These are phyloP conservation scores for Spilogale gracilis DNA, from an alignment of 2,113 vertebrate species.

Conservation along the genomic window DNA sequence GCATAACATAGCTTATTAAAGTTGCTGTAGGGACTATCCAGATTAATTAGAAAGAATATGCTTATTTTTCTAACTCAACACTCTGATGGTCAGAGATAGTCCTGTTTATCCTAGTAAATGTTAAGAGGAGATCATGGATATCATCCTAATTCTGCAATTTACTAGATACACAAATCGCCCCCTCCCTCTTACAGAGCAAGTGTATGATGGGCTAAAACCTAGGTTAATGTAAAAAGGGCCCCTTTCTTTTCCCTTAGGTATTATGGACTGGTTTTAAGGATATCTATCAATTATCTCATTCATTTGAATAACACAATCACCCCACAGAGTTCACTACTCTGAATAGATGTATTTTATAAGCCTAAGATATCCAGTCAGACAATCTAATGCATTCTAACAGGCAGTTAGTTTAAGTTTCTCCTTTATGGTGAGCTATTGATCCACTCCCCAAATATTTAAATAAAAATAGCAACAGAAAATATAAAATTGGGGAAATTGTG, in stretches of 20 bases:
- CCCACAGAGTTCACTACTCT: not conserved
- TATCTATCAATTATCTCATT: not conserved
- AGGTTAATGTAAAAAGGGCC: not conserved
- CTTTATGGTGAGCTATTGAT: not conserved
- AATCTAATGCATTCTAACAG: not conserved
- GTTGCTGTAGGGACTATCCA: conserved; percentile 61
- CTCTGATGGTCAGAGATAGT: conserved; percentile 63
- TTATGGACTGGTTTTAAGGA: not conserved
- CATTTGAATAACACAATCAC: not conserved
- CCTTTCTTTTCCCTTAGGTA: not conserved
- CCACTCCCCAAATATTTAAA: not conserved
- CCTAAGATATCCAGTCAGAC: not conserved
- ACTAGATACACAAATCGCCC: not conserved
- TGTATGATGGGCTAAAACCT: not conserved
- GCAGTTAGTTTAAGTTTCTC: not conserved
- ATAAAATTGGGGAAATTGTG: not conserved
- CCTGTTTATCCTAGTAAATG: conserved; percentile 29
- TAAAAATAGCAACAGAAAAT: not conserved
- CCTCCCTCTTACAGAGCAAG: not conserved
- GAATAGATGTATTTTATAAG: not conserved
- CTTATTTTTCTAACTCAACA: conserved; percentile 69
- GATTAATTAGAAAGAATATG: conserved; percentile 71
- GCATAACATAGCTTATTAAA: conserved; percentile 77
- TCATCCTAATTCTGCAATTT: not conserved
- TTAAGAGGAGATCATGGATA: not conserved